A percentile compares a stretch with the other conserved stretches of the same genome.
These are phyloP conservation scores for Ennomos erosarius DNA, from an alignment of 2,888 invertebrate genomes.

Conservation along the genomic window DNA sequence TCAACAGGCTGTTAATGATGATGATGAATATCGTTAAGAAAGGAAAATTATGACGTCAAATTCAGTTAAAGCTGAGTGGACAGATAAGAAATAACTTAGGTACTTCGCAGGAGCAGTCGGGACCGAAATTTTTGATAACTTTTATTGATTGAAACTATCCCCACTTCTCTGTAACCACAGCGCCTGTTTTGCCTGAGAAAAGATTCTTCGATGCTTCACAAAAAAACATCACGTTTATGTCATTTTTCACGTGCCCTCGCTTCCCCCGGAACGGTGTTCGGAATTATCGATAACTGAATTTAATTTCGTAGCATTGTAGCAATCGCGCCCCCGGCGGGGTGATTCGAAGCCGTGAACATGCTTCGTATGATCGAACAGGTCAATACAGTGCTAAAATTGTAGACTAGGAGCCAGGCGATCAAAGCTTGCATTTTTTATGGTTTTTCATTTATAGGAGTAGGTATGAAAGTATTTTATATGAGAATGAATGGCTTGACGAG, in stretches of 20 bases:
- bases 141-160: too few species aligned
- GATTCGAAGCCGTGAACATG: slow-evolving; percentile 51
- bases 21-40: too few species aligned
- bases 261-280: slow-evolving; percentile 24
- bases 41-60: too few species aligned
- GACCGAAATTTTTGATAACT: too few species aligned
- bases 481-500: too few species aligned
- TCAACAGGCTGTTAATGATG: too few species aligned
- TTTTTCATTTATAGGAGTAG: not conserved
- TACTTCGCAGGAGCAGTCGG: too few species aligned
- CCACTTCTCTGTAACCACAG: too few species aligned
- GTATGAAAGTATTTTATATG: too few species aligned
- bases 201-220: not conserved
- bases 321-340: slow-evolving; percentile 50
- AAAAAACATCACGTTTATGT: slow-evolving; percentile 14
- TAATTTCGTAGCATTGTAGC: slow-evolving; percentile 61
- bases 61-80: too few species aligned
- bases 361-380: slow-evolving; percentile 48
- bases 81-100: too few species aligned
- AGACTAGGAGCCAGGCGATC: slow-evolving; percentile 22
- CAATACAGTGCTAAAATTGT: slow-evolving; percentile 40
- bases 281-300: slow-evolving; percentile 60
- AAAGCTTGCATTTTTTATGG: not conserved
- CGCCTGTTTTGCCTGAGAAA: too few species aligned
- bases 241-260: slow-evolving; percentile 11